These are phyloP conservation scores for Petroica traversi DNA, from an alignment of 2,113 vertebrate species.

Conservation along the genomic window DNA sequence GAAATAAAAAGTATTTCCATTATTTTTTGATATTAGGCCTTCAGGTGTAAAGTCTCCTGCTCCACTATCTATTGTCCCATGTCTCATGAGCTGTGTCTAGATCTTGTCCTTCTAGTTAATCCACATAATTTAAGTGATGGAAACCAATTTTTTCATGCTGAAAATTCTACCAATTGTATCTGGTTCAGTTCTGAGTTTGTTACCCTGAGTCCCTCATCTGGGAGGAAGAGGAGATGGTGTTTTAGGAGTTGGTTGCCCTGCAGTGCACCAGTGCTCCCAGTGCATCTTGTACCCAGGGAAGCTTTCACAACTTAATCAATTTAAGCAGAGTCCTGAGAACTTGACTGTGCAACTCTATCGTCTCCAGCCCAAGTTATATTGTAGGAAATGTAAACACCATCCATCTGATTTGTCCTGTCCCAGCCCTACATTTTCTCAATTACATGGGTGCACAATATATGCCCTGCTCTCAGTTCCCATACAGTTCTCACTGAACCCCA, in stretches of 20 bases:
- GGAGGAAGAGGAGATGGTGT: neutral
- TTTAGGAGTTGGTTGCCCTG: neutral
- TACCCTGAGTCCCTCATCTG: neutral
- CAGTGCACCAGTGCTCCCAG: neutral
- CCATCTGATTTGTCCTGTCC: neutral
- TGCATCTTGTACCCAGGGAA: neutral
- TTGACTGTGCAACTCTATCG: neutral
- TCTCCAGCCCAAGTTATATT: neutral
- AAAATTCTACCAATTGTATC: neutral
- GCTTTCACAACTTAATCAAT: conserved; percentile 10
- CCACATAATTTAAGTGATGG: neutral
- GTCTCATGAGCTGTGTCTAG: neutral
- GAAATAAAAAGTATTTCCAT: neutral
- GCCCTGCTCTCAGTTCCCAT: neutral
- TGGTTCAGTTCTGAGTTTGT: neutral
- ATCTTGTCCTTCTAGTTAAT: neutral
- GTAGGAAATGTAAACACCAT: neutral
- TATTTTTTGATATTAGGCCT: neutral
- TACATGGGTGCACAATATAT: neutral
- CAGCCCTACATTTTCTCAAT: neutral
- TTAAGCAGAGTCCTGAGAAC: conserved; percentile 1
- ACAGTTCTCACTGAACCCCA: neutral
- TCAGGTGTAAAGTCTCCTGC: neutral
- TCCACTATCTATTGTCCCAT: rapidly evolving
- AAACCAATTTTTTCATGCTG: neutral